A percentile compares a stretch with the other conserved stretches of the same genome.
These are phyloP conservation scores for Amphibalanus amphitrite DNA, from an alignment of 1,140 invertebrate genomes.

Conservation along the genomic window DNA sequence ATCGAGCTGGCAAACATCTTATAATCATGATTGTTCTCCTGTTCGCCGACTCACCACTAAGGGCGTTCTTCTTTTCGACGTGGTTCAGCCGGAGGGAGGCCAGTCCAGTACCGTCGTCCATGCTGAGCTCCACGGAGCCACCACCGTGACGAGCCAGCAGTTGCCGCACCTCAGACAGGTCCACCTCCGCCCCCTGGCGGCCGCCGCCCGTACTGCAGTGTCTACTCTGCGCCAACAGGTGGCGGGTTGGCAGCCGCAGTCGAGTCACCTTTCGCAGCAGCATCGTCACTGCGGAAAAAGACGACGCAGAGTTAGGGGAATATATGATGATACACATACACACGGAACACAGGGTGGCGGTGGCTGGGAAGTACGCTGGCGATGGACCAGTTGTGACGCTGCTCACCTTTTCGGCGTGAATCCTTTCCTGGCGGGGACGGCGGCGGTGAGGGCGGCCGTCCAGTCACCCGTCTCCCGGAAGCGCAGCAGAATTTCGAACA, in stretches of 20 bases:
- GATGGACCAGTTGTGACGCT: no score
- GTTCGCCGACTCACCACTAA: slow-evolving; percentile 24
- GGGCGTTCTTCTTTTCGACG: slow-evolving; percentile 31
- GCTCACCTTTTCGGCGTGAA: not conserved
- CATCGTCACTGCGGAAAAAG: not conserved
- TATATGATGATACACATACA: not conserved
- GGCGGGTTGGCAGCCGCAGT: not conserved
- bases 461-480: not conserved
- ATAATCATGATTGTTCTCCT: no score
- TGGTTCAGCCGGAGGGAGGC: slow-evolving; percentile 31
- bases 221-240: not conserved
- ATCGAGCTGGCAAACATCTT: no score
- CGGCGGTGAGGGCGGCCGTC: not conserved
- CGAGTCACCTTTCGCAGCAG: not conserved
- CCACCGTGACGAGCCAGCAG: slow-evolving; percentile 20
- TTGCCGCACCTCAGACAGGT: slow-evolving; percentile 15
- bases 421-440: not conserved
- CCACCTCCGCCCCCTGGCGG: no score
- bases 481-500: not conserved
- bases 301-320: not conserved
- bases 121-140: slow-evolving; percentile 28
- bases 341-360: not conserved
- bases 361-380: no score
- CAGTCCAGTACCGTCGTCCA: slow-evolving; percentile 29
- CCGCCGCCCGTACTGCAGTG: not conserved